A percentile compares a stretch with the other conserved stretches of the same genome.
Evolutionary conservation across 2,888 invertebrate species (phyloP).

Genomic region (Sisyra terminalis): DNA sequence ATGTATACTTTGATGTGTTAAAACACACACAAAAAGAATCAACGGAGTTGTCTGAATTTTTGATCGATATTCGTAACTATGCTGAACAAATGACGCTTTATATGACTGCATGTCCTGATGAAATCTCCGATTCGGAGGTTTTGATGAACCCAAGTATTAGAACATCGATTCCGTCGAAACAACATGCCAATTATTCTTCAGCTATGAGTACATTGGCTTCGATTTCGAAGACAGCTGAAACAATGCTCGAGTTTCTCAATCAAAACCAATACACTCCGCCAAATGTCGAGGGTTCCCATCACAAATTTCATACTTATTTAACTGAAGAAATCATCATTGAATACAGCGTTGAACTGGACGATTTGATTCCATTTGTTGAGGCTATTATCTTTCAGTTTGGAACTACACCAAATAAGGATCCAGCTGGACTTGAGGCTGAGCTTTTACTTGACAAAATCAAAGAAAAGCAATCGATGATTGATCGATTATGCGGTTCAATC

Average conservation of each 20-base stretch:
- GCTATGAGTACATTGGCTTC: conserved; percentile 14
- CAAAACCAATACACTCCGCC: conserved; percentile 16
- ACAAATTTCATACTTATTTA: background rate
- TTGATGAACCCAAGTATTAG: too few relatives aligned
- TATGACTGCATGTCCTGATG: too few relatives aligned
- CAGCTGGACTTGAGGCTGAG: background rate
- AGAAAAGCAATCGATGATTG: background rate
- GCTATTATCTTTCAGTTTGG: background rate
- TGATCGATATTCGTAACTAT: background rate
- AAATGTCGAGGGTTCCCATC: conserved; percentile 11
- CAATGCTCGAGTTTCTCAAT: conserved; percentile 15
- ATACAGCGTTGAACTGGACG: conserved; percentile 11
- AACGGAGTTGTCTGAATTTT: conserved; percentile 13
- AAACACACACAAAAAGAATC: conserved; percentile 13
- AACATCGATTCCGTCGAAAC: conserved; percentile 11
- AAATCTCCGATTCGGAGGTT: too few relatives aligned
- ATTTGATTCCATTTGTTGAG: conserved; percentile 7
- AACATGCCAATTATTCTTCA: conserved; percentile 10
- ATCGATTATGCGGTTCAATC: background rate
- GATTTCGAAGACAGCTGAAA: conserved; percentile 10
- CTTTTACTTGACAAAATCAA: background rate
- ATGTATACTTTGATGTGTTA: conserved; percentile 12
- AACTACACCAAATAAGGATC: too few relatives aligned
- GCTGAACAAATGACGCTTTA: background rate
- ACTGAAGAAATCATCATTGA: conserved; percentile 4